Conservation (phyloP, 2,797 vertebrate genomes). For the Acipenser ruthenus region DNA sequence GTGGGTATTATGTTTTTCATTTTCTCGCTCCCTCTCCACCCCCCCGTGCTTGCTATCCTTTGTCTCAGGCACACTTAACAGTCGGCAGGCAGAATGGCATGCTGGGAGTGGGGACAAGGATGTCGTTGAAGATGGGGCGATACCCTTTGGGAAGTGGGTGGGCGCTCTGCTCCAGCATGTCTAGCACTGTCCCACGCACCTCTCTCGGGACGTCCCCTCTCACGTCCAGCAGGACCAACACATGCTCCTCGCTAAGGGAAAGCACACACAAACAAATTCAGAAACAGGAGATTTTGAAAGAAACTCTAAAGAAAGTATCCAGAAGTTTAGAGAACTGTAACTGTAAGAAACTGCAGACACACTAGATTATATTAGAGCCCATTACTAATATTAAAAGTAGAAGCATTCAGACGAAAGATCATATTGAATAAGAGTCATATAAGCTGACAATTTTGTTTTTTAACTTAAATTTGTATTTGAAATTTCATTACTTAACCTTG, state of each 20-base stretch:
- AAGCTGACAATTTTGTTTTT: no score
- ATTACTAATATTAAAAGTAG: no score
- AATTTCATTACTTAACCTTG: no score
- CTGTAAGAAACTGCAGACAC: no score
- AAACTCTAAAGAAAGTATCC: not conserved
- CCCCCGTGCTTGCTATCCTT: no score
- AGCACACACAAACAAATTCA: slow-evolving; percentile 4
- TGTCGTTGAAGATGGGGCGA: slow-evolving; percentile 80
- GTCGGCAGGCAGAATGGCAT: slow-evolving; percentile 78
- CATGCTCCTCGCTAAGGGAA: slow-evolving; percentile 76
- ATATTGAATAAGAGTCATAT: no score
- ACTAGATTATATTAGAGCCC: no score
- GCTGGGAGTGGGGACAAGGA: slow-evolving; percentile 66
- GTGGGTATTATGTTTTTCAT: no score
- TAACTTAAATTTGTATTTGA: no score
- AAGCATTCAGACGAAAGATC: no score
- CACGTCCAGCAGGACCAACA: slow-evolving; percentile 80
- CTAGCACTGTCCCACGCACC: slow-evolving; percentile 65
- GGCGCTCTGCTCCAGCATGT: slow-evolving; percentile 68
- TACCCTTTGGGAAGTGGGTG: slow-evolving; percentile 61
- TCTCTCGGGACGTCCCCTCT: slow-evolving; percentile 82
- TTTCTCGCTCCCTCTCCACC: no score
- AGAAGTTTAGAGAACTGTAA: no score
- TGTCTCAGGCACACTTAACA: slow-evolving; percentile 74
- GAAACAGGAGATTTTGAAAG: not conserved